phyloP scores from a whole-genome alignment of 1,140 invertebrate genomes.

The Orussus abietinus region DNA sequence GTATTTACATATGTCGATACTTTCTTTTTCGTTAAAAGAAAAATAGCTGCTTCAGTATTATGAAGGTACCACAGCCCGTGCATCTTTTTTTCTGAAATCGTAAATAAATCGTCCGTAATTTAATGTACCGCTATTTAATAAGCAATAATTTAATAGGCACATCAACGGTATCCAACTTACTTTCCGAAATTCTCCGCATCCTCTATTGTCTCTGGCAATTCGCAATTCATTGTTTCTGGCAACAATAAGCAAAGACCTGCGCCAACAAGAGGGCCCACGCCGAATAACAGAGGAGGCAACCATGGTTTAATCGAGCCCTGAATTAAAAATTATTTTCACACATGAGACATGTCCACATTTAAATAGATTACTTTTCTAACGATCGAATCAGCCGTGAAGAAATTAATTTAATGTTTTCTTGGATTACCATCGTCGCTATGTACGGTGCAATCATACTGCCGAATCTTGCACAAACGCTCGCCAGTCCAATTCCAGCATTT shows the following conservation, averaged over 20 bases:
- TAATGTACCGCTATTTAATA: too few relatives aligned
- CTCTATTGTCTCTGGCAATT: slow-evolving; percentile 60
- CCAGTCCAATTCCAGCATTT: slow-evolving; percentile 62
- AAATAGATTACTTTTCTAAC: too few relatives aligned
- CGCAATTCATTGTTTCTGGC: slow-evolving; percentile 60
- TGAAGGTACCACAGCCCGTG: too few relatives aligned
- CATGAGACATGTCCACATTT: not conserved
- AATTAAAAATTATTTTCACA: slow-evolving; percentile 6
- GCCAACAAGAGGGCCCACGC: slow-evolving; percentile 52
- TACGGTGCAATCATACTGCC: slow-evolving; percentile 67
- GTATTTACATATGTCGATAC: too few relatives aligned
- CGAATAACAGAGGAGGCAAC: slow-evolving; percentile 60
- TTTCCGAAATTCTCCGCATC: slow-evolving; percentile 58
- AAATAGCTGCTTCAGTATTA: too few relatives aligned
- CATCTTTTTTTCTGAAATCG: too few relatives aligned
- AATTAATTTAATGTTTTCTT: too few relatives aligned
- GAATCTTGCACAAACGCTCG: slow-evolving; percentile 60
- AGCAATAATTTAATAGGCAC: too few relatives aligned
- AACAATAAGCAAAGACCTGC: slow-evolving; percentile 55
- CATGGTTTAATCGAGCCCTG: slow-evolving; percentile 33
- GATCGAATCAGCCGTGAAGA: too few relatives aligned
- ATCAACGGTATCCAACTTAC: too few relatives aligned
- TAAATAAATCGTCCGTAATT: too few relatives aligned
- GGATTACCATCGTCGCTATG: slow-evolving; percentile 53
- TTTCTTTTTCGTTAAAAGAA: too few relatives aligned